These are phyloP conservation scores for Ctenopoma kingsleyae DNA, from an alignment of 2,797 vertebrate species.

Conservation along the genomic window DNA sequence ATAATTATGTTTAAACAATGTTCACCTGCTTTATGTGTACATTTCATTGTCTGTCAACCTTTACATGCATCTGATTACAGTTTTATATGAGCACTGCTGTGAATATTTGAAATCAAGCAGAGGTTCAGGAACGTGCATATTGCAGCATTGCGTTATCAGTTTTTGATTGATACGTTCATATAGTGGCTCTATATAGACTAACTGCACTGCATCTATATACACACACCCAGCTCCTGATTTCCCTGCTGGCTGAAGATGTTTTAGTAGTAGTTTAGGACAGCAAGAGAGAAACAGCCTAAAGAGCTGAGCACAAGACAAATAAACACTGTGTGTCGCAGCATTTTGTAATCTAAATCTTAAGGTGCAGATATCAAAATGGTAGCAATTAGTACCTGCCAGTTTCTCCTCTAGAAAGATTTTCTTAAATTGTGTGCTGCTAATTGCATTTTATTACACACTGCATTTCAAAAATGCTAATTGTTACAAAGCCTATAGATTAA, in stretches of 20 bases:
- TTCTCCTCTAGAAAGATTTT: background rate
- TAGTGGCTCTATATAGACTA: slow-evolving; percentile 18
- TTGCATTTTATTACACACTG: background rate
- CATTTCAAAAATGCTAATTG: background rate
- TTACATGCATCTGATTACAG: background rate
- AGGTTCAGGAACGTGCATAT: slow-evolving; percentile 9
- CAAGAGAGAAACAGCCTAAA: slow-evolving; percentile 11
- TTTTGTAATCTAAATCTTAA: slow-evolving; percentile 25
- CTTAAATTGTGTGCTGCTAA: background rate
- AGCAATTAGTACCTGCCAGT: background rate
- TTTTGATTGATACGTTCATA: slow-evolving; percentile 48
- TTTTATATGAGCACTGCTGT: background rate
- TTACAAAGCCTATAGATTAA: background rate
- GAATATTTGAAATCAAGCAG: slow-evolving; percentile 3
- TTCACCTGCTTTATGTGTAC: background rate
- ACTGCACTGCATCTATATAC: slow-evolving; percentile 12
- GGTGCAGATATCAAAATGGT: background rate
- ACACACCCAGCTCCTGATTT: slow-evolving; percentile 24
- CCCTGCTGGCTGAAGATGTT: slow-evolving; percentile 31
- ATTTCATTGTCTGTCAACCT: background rate
- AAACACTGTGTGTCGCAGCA: slow-evolving; percentile 30
- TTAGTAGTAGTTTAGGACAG: slow-evolving; percentile 22
- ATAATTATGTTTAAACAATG: background rate
- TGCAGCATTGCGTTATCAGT: slow-evolving; percentile 14
- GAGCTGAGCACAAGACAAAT: slow-evolving; percentile 46